Base-by-base conservation (phyloP, 1,140 invertebrate genomes). In the Camponotus floridanus region DNA sequence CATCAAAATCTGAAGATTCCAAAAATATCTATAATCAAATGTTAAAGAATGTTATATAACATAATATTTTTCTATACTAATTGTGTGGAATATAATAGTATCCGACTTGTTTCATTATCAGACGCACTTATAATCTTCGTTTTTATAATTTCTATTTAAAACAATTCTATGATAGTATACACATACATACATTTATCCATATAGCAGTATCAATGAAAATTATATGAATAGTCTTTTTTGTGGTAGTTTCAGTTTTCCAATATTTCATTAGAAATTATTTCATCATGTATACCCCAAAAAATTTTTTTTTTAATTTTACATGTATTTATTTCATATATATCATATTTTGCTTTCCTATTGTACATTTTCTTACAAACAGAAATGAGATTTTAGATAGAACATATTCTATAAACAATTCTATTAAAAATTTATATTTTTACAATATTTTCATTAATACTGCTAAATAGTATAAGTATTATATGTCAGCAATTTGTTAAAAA, bases 401-500 rank as follows among this genome's bases (percentile, higher is more conserved):
- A 11, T 33, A 73, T 73, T 3, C 0, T 15, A 67, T 21, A 55
- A 21, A 33, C 11, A 61, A 61, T 33, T 71, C 2, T 42, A 11
- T 42, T 68, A 45, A 9, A 48, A 48, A 48, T 51, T 51, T 5
- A 5, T 15, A 33, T 2, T 31, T 26, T 48, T 31, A 45, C 6
- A 70, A 48, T 33, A 18, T 15, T 71, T 51, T 71, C 21, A 71
- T 15, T 51, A 21, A 7, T 71, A 26, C 42, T 31, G 15, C 26
- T 9, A 31, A 71, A 33, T 51, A 71, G 15, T 31, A 33, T 48
- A 31, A 13, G 21, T 48, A 31, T 31, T 26, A 71, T n/a, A 33
- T 33, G 15, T 33, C 2, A n/a, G 26, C 55, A 55, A 73, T 13
- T 73, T 73, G 48, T 33, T 55, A 73, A 73, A 73, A 73, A 51